These are phyloP conservation scores for Fissipunctia ypsillon DNA, from an alignment of 2,888 invertebrate species.

Conservation along the genomic window DNA sequence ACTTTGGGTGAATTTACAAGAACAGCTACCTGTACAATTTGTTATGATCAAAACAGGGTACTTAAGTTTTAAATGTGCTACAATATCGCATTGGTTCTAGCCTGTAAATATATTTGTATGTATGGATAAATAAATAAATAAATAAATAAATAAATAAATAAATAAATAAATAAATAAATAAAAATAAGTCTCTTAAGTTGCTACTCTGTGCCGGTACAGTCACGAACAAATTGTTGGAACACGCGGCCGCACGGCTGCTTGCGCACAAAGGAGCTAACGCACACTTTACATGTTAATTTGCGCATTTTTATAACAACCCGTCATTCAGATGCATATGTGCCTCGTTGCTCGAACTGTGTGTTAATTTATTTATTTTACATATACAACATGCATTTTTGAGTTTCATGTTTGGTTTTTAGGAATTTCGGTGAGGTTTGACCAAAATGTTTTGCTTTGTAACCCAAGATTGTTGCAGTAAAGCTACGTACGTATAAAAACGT, in stretches of 20 bases:
- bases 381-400: slow-evolving; percentile 12
- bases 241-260: slow-evolving; percentile 26
- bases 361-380: slow-evolving; percentile 55
- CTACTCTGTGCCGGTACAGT: slow-evolving; percentile 13
- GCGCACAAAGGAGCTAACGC: slow-evolving; percentile 46
- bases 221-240: slow-evolving; percentile 48
- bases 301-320: slow-evolving; percentile 49
- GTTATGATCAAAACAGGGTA: too few relatives aligned
- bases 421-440: background rate
- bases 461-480: background rate
- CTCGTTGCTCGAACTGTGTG: slow-evolving; percentile 30
- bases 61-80: too few relatives aligned
- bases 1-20: too few relatives aligned
- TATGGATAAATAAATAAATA: too few relatives aligned
- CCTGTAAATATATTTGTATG: too few relatives aligned
- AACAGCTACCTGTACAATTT: too few relatives aligned
- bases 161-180: too few relatives aligned
- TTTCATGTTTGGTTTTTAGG: background rate
- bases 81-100: too few relatives aligned
- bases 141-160: too few relatives aligned
- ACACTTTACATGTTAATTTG: slow-evolving; percentile 48
- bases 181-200: too few relatives aligned
- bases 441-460: background rate
- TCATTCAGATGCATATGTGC: slow-evolving; percentile 53
- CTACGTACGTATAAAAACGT: background rate